Conservation (phyloP, 1,140 invertebrate genomes). For the Diachasmimorpha longicaudata region DNA sequence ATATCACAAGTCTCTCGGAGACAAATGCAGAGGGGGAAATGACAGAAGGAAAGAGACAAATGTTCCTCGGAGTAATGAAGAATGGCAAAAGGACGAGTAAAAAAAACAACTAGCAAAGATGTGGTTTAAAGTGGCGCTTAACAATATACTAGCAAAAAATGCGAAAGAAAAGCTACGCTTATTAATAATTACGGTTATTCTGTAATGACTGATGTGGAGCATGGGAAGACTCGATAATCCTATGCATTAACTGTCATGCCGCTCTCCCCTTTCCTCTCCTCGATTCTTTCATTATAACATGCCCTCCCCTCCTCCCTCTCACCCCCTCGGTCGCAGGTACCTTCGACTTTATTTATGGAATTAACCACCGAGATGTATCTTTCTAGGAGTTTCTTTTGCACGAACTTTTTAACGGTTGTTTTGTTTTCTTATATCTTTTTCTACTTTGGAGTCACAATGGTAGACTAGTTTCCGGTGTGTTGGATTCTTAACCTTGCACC, state of each 20-base stretch:
- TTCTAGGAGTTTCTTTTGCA: slow-evolving; percentile 34
- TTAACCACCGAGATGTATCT: slow-evolving; percentile 52
- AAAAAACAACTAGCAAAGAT: slow-evolving; percentile 22
- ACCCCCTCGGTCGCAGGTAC: not conserved
- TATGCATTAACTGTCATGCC: slow-evolving; percentile 54
- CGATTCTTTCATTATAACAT: not conserved
- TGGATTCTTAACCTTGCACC: not conserved
- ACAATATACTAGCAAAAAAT: slow-evolving; percentile 47
- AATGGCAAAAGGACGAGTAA: slow-evolving; percentile 20
- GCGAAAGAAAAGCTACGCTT: slow-evolving; percentile 32
- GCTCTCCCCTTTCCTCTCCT: not conserved
- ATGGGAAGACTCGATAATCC: slow-evolving; percentile 62
- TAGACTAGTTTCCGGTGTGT: slow-evolving; percentile 21
- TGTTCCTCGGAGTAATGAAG: not conserved
- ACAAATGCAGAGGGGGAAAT: not conserved
- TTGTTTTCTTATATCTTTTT: slow-evolving; percentile 25
- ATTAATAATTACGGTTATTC: slow-evolving; percentile 63
- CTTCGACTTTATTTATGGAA: slow-evolving; percentile 52
- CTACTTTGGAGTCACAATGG: slow-evolving; percentile 2
- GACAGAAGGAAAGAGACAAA: slow-evolving; percentile 22
- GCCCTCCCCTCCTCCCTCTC: too few relatives aligned
- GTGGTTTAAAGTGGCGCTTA: slow-evolving; percentile 35
- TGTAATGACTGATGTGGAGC: slow-evolving; percentile 59
- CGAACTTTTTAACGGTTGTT: slow-evolving; percentile 47
- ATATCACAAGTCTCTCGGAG: slow-evolving; percentile 38